Evolutionary conservation across 2,113 vertebrate species (phyloP).

Genomic region (Pagrus major): DNA sequence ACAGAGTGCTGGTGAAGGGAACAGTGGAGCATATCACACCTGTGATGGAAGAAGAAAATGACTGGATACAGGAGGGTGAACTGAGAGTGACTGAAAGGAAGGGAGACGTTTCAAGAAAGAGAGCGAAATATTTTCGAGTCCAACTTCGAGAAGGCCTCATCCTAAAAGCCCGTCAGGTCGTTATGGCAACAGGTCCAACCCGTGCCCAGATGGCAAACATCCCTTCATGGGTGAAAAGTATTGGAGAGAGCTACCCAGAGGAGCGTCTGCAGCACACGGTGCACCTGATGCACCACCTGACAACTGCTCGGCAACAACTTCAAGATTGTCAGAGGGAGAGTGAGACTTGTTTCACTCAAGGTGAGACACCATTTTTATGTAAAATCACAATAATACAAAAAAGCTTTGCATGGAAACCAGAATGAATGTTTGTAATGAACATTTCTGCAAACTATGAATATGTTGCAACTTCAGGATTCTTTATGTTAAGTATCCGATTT

Average conservation of each 20-base stretch:
- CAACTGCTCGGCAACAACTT: constrained; percentile 28
- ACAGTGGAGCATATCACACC: constrained; percentile 80
- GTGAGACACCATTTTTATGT: constrained; percentile 46
- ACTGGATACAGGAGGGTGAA: background rate
- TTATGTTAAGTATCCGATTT: too few relatives aligned
- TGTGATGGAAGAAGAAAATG: constrained; percentile 38
- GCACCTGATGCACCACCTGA: constrained; percentile 80
- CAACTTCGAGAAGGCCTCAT: constrained; percentile 72
- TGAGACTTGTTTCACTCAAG: constrained; percentile 13
- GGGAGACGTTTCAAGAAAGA: constrained; percentile 9
- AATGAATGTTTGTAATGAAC: too few relatives aligned
- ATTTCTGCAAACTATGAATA: too few relatives aligned
- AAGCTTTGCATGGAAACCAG: background rate
- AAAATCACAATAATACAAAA: background rate
- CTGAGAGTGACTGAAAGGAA: background rate
- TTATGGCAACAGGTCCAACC: constrained; percentile 84
- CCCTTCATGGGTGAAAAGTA: constrained; percentile 79
- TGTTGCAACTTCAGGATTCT: too few relatives aligned
- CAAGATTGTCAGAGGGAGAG: constrained; percentile 1
- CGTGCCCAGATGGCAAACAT: constrained; percentile 85
- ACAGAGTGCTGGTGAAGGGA: constrained; percentile 76
- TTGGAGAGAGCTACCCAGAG: constrained; percentile 82
- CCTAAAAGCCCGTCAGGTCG: constrained; percentile 70
- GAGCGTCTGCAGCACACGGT: constrained; percentile 82
- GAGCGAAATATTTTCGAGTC: constrained; percentile 77